A percentile compares a stretch with the other conserved stretches of the same genome.
Conservation (phyloP, 2,888 invertebrate genomes). For the Leptura quadrifasciata region DNA sequence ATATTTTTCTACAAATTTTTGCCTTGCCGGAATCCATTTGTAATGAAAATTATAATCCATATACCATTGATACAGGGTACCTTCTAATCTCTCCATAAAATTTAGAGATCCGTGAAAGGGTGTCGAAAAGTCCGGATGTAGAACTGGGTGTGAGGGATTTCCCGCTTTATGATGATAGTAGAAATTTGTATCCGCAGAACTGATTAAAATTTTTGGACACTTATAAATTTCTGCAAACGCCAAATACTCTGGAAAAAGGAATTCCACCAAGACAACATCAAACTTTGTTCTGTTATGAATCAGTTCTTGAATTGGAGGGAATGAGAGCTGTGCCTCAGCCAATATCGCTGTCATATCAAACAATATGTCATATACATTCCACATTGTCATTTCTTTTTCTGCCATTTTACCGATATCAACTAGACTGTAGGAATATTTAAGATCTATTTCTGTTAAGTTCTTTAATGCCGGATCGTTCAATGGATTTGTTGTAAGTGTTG, state of each 20-base stretch:
- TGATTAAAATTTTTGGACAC: not conserved
- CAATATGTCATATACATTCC: not conserved
- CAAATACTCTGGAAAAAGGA: conserved; percentile 45
- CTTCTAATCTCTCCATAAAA: too few species aligned
- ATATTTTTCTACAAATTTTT: not conserved
- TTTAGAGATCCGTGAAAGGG: too few species aligned
- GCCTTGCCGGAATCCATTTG: not conserved
- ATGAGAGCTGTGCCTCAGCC: not conserved
- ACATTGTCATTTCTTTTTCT: conserved; percentile 5
- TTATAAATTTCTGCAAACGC: conserved; percentile 48
- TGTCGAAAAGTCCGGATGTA: too few species aligned
- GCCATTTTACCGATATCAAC: not conserved
- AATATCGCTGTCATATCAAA: too few species aligned
- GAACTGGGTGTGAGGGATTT: too few species aligned
- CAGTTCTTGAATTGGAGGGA: not conserved
- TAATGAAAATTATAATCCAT: not conserved
- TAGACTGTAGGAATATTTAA: conserved; percentile 41
- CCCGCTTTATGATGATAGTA: too few species aligned
- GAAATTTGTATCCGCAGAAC: too few species aligned
- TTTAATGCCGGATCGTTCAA: not conserved
- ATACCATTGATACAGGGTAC: not conserved
- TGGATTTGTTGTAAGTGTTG: conserved; percentile 59
- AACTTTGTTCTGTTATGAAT: conserved; percentile 42
- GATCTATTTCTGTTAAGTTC: conserved; percentile 53
- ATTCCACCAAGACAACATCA: conserved; percentile 58